phyloP scores from a whole-genome alignment of 2,113 vertebrate genomes.

The Syrrhaptes paradoxus region DNA sequence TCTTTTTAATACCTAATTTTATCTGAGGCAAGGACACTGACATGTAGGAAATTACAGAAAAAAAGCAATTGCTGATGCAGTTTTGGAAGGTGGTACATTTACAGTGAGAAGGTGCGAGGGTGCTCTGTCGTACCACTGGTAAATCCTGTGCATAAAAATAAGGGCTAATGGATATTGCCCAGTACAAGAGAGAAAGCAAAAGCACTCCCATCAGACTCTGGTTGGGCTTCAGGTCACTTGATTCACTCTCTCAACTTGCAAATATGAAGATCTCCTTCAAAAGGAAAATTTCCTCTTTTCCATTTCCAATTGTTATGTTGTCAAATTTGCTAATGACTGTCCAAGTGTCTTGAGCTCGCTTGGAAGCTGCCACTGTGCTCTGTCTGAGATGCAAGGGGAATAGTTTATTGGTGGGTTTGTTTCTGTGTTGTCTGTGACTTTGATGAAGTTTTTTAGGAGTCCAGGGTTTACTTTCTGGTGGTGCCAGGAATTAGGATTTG shows the following conservation, averaged over 20 bases:
- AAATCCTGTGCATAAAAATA: neutral
- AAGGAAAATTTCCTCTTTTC: neutral
- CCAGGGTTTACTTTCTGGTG: neutral
- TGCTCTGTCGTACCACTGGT: neutral
- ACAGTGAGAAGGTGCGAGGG: neutral
- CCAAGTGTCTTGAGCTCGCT: neutral
- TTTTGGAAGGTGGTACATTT: neutral
- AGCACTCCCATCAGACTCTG: neutral
- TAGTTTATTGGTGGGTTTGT: neutral
- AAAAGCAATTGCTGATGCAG: neutral
- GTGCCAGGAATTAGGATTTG: neutral
- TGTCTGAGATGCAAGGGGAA: neutral
- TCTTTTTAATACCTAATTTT: neutral
- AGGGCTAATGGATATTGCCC: neutral
- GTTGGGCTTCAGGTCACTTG: neutral
- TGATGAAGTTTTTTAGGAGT: neutral
- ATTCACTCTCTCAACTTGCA: neutral
- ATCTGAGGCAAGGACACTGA: neutral
- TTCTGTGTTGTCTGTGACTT: neutral
- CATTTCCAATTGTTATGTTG: neutral
- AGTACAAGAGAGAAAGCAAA: neutral
- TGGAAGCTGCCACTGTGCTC: neutral
- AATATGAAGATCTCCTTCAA: neutral
- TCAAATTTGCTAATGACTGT: neutral
- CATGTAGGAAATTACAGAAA: neutral